Base-by-base conservation (phyloP, 2,113 vertebrate genomes). In the Odocoileus virginianus region DNA sequence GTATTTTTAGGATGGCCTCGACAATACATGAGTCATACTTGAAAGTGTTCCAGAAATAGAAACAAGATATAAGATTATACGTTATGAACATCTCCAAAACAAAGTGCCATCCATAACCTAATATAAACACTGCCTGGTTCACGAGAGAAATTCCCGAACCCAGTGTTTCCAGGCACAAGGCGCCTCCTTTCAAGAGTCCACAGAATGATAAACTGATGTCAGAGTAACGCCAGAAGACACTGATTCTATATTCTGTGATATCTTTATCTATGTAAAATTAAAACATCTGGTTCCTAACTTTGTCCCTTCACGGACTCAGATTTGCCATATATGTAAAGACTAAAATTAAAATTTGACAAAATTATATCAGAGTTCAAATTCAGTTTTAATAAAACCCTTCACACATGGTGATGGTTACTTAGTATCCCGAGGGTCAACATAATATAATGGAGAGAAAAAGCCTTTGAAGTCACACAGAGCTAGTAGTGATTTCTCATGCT, bases 21-120 rank as follows among this genome's bases (percentile, higher is more conserved):
- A 98, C 97, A 98, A 98, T 97, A 83, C 96, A 92, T 50, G 36
- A 96, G 87, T 98, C 97, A 98, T 78, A 98, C 57, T 97, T 98
- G 97, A 98, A 98, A 98, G 97, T 55, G 47, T 61, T 55, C 93
- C 94, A 97, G 88, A 98, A 98, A 99, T 97, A 98, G 98, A 98
- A 99, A 96, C 60, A 98, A 95, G 85, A 98, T 94, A 97, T 97
- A 91, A 98, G 96, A 98, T 95, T 3, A 4, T 82, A 97, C 95
- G 91, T 97, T 95, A 97, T 2, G 7, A 98, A 96, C 93, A 98
- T 98, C 96, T 98, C 96, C 87, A 98, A 97, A 97, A 98, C 74
- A 96, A 98, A 85, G 95, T 94, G 87, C 78, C 89, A 57, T 28
- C 45, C 57, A 93, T 93, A 97, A 96, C 86, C 97, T 67, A 97